These are phyloP conservation scores for Conopomorpha cramerella DNA, from an alignment of 1,140 invertebrate species.

Conservation along the genomic window DNA sequence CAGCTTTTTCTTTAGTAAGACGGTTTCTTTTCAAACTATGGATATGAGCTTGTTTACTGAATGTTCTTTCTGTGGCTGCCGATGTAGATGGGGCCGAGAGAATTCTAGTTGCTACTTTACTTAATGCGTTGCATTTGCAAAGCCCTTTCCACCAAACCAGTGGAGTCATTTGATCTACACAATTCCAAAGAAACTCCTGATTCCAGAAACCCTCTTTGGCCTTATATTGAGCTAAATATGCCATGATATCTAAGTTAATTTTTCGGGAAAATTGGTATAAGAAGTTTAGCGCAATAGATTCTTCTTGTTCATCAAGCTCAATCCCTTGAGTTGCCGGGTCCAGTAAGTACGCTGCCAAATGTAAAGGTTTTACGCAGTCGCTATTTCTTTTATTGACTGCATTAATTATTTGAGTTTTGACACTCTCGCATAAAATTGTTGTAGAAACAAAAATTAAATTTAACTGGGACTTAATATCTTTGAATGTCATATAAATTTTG, in stretches of 20 bases:
- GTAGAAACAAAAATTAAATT: conserved; percentile 7
- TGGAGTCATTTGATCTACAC: conserved; percentile 5
- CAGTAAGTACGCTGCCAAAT: conserved; percentile 12
- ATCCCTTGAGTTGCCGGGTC: conserved; percentile 8
- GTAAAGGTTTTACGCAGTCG: conserved; percentile 12
- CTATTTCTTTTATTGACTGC: conserved; percentile 4
- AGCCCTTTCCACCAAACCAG: conserved; percentile 13
- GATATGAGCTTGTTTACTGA: conserved; percentile 9
- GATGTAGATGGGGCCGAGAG: conserved; percentile 13
- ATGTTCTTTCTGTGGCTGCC: conserved; percentile 11
- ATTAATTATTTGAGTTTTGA: conserved; percentile 8
- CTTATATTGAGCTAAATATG: conserved; percentile 11
- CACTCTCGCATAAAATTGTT: conserved; percentile 6
- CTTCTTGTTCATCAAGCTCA: conserved; percentile 9
- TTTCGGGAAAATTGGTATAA: conserved; percentile 7
- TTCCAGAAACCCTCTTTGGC: conserved; percentile 11
- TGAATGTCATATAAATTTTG: conserved; percentile 5
- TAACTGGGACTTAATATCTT: conserved; percentile 9
- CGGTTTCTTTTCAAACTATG: conserved; percentile 11
- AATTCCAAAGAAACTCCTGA: conserved; percentile 7
- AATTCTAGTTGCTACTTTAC: conserved; percentile 11
- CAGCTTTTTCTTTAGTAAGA: conserved; percentile 10
- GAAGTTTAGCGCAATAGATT: conserved; percentile 13
- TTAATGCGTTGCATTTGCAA: conserved; percentile 8
- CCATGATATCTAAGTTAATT: conserved; percentile 7